A percentile compares a stretch with the other conserved stretches of the same genome.
Conservation (phyloP, 2,888 invertebrate genomes). For the Micoletzkya japonica region DNA sequence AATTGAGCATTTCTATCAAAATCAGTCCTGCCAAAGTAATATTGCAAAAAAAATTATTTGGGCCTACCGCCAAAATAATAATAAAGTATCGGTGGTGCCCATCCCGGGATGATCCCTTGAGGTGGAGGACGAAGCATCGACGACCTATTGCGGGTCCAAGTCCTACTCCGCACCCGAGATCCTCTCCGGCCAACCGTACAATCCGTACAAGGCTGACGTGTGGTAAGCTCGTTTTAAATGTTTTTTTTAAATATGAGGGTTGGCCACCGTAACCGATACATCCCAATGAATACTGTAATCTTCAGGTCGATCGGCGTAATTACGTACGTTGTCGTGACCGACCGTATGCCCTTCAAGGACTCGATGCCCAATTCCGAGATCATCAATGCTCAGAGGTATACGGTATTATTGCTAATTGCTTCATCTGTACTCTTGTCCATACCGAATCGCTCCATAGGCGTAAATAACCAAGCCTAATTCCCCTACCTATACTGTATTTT, state of each 20-base stretch:
- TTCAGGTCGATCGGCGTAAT: slow-evolving; percentile 66
- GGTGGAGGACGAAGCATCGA: slow-evolving; percentile 47
- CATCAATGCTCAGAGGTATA: slow-evolving; percentile 46
- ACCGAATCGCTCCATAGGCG: too few relatives aligned
- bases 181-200: slow-evolving; percentile 65
- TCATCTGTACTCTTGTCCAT: too few relatives aligned
- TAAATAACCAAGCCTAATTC: too few relatives aligned
- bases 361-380: slow-evolving; percentile 60
- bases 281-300: background rate
- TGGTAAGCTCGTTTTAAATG: slow-evolving; percentile 62
- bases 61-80: too few relatives aligned
- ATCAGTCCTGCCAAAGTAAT: too few relatives aligned
- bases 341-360: slow-evolving; percentile 68
- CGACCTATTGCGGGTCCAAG: slow-evolving; percentile 68
- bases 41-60: too few relatives aligned
- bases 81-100: background rate
- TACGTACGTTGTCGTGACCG: slow-evolving; percentile 66
- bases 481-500: too few relatives aligned
- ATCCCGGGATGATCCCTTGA: background rate
- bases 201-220: slow-evolving; percentile 67
- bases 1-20: too few relatives aligned
- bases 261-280: too few relatives aligned
- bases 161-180: slow-evolving; percentile 66
- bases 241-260: background rate
- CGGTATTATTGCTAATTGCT: background rate